These are phyloP conservation scores for Epirrita christyi DNA, from an alignment of 2,888 invertebrate genomes.

Conservation along the genomic window DNA sequence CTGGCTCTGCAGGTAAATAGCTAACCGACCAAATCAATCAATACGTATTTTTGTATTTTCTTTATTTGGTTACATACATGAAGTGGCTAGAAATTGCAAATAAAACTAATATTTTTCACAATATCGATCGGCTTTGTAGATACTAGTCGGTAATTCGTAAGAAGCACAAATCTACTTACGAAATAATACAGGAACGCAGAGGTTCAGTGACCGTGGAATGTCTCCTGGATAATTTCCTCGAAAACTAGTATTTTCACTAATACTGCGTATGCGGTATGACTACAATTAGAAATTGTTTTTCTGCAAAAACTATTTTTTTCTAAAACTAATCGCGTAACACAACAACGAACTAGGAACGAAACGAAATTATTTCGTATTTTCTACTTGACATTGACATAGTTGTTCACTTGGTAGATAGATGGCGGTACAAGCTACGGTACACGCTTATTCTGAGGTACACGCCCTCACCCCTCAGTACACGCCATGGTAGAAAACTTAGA, in stretches of 20 bases:
- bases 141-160: background rate
- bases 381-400: too few species aligned
- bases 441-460: too few species aligned
- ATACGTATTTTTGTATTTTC: background rate
- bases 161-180: conserved; percentile 17
- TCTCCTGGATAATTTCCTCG: conserved; percentile 2
- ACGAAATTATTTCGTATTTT: conserved; percentile 25
- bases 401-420: too few species aligned
- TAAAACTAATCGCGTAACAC: background rate
- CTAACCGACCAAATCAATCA: background rate
- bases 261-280: background rate
- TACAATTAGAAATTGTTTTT: too few species aligned
- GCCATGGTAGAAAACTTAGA: too few species aligned
- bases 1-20: background rate
- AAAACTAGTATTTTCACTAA: background rate
- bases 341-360: conserved; percentile 12
- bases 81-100: conserved; percentile 24
- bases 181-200: conserved; percentile 9
- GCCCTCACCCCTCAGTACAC: too few species aligned
- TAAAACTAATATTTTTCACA: conserved; percentile 55
- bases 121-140: conserved; percentile 73
- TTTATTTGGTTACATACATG: background rate
- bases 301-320: background rate
- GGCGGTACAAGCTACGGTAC: too few species aligned
- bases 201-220: background rate